phyloP scores from a whole-genome alignment of 2,888 invertebrate genomes.

The Lymantria dispar region DNA sequence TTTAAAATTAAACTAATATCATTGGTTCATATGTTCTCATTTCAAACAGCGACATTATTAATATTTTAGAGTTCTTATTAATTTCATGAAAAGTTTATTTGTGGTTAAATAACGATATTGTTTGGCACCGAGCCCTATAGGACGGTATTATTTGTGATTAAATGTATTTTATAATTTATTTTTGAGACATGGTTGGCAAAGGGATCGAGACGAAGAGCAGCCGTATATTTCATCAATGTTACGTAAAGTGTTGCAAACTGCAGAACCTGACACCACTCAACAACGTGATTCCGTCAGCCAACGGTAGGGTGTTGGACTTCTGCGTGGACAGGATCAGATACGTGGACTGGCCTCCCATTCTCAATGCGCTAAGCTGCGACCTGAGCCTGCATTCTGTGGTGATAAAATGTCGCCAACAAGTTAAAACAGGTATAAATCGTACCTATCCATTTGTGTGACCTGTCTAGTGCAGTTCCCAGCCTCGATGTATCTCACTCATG shows the following conservation, averaged over 20 bases:
- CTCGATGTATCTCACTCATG: too few species aligned
- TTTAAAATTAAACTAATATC: conserved; percentile 34
- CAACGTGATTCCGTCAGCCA: conserved; percentile 65
- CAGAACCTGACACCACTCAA: conserved; percentile 71
- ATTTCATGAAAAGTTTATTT: conserved; percentile 50
- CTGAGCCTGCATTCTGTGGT: conserved; percentile 86
- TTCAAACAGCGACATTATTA: conserved; percentile 41
- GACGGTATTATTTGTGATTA: conserved; percentile 30
- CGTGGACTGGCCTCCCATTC: conserved; percentile 89
- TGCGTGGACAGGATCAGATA: conserved; percentile 89
- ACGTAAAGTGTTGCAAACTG: conserved; percentile 75
- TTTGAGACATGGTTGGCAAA: conserved; percentile 69
- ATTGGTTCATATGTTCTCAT: conserved; percentile 45
- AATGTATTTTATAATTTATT: conserved; percentile 45
- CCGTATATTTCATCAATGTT: conserved; percentile 75
- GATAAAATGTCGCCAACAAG: conserved; percentile 83
- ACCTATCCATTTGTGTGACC: too few species aligned
- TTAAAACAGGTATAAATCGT: conserved; percentile 75
- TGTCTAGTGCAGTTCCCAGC: too few species aligned
- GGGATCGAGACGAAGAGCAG: conserved; percentile 64
- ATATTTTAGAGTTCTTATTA: conserved; percentile 58
- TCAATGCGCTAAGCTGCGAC: conserved; percentile 88
- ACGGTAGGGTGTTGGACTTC: conserved; percentile 84
- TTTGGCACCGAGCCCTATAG: conserved; percentile 29
- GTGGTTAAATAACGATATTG: conserved; percentile 13